phyloP scores from a whole-genome alignment of 1,140 invertebrate species.

The Trichomalopsis sarcophagae region DNA sequence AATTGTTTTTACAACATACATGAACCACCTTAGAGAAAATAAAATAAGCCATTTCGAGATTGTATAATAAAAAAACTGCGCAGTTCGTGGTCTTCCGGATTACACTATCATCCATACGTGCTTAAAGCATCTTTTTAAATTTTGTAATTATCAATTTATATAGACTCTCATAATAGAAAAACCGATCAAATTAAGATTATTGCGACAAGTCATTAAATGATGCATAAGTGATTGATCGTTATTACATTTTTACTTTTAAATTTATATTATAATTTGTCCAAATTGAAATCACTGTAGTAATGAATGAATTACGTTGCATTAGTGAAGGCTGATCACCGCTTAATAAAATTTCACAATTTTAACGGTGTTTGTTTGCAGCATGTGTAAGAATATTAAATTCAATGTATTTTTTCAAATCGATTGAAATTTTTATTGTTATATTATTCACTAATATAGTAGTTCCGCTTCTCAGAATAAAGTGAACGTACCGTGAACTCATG shows the following conservation, averaged over 20 bases:
- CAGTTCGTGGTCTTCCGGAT: background rate
- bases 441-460: slow-evolving; percentile 11
- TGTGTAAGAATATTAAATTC: slow-evolving; percentile 46
- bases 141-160: slow-evolving; percentile 40
- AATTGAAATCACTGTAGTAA: slow-evolving; percentile 36
- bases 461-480: background rate
- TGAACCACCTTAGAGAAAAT: slow-evolving; percentile 4
- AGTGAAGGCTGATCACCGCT: slow-evolving; percentile 30
- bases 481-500: slow-evolving; percentile 3
- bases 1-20: background rate
- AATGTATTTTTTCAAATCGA: slow-evolving; percentile 57
- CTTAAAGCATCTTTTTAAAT: slow-evolving; percentile 44
- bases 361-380: slow-evolving; percentile 42
- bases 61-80: slow-evolving; percentile 38
- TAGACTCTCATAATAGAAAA: slow-evolving; percentile 1
- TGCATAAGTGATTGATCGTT: slow-evolving; percentile 25
- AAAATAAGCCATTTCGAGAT: slow-evolving; percentile 1
- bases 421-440: slow-evolving; percentile 53
- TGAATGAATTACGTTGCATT: background rate
- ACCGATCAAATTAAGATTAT: slow-evolving; percentile 20
- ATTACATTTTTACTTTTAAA: slow-evolving; percentile 19
- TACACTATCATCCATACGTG: slow-evolving; percentile 18
- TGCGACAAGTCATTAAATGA: slow-evolving; percentile 24
- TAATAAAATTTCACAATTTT: slow-evolving; percentile 41
- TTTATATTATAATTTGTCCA: slow-evolving; percentile 20